Base-by-base conservation (phyloP, 1,140 invertebrate species). In the Drosophila hydei region DNA sequence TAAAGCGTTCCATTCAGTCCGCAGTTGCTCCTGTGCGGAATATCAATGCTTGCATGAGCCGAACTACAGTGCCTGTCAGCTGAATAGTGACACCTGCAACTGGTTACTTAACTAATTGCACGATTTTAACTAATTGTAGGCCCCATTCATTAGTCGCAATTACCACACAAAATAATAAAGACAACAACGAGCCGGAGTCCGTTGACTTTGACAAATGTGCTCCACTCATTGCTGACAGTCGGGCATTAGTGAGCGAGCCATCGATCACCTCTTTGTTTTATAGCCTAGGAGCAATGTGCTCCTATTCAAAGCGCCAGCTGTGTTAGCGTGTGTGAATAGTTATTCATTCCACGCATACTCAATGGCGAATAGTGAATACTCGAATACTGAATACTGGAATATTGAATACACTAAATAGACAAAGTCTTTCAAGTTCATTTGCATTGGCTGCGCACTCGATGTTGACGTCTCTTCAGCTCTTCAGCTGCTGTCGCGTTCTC, bases 161-260 rank as follows among this genome's bases (percentile, higher is more conserved):
- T 80, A 87, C 62, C 76, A 74, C 79, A 63, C 2, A 25, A 42
- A 56, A 67, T 27, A 55, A 25, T 21, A 38, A 23, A 50, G 14
- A 58, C 16, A 43, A 62, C 16, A 11, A 33, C 30, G 11, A 33
- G 6, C 6, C 14, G 6, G 12, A 18, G 42, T 55, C 4, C 11
- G 30, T 45, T 77, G 80, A 85, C 80, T 75, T 64, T 87, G 80
- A 85, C 77, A 77, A 87, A 85, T 85, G 65, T 56, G 52, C 30
- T 38, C 25, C 12, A 40, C 33, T 42, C 60, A 45, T 19, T 50
- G 65, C 27, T 70, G 80, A 80, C 80, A 84, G 77, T 19, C 19
- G 52, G 47, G 76, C 79, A 73, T 79, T 85, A 76, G 56, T 61
- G 38, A 21, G 62, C 30, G 23, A 23, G 51, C 19, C 56, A 84